Evolutionary conservation across 2,888 invertebrate species (phyloP).

Genomic region (Phytoseiulus persimilis): DNA sequence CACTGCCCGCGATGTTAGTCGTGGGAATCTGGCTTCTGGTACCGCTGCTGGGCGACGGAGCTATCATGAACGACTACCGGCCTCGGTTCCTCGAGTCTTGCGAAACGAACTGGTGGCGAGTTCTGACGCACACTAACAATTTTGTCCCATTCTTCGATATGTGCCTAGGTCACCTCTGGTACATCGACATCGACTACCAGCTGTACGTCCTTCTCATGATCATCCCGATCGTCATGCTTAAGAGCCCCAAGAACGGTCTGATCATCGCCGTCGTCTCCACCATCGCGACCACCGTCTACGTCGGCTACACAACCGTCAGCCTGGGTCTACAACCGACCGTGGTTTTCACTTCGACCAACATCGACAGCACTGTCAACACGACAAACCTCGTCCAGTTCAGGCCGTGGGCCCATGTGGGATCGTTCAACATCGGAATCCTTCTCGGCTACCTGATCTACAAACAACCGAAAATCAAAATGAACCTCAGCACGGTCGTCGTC

Average conservation of each 20-base stretch:
- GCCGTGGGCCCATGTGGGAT: conserved; percentile 28
- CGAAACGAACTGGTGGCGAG: conserved; percentile 38
- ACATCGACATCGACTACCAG: conserved; percentile 34
- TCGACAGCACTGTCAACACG: conserved; percentile 27
- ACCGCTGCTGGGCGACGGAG: conserved; percentile 22
- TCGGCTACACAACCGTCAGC: conserved; percentile 32
- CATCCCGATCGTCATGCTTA: conserved; percentile 24
- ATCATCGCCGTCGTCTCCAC: conserved; percentile 20
- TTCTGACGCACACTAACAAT: conserved; percentile 31
- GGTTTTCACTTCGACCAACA: conserved; percentile 17
- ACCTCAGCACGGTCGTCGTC: not conserved
- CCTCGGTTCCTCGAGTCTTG: conserved; percentile 35
- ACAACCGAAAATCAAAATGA: conserved; percentile 30
- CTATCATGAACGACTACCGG: conserved; percentile 29
- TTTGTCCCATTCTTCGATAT: conserved; percentile 30
- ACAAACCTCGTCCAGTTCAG: conserved; percentile 29
- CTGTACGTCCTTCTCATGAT: conserved; percentile 33
- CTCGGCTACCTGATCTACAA: conserved; percentile 30
- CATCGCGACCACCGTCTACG: not conserved
- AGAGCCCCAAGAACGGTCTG: conserved; percentile 13
- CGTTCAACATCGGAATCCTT: conserved; percentile 20
- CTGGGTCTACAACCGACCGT: conserved; percentile 26
- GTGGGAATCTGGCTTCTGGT: conserved; percentile 36
- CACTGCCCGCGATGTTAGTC: conserved; percentile 22
- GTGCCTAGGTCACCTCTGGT: conserved; percentile 34